Evolutionary conservation across 2,113 vertebrate genomes (phyloP).

Genomic region (Uria lomvia): DNA sequence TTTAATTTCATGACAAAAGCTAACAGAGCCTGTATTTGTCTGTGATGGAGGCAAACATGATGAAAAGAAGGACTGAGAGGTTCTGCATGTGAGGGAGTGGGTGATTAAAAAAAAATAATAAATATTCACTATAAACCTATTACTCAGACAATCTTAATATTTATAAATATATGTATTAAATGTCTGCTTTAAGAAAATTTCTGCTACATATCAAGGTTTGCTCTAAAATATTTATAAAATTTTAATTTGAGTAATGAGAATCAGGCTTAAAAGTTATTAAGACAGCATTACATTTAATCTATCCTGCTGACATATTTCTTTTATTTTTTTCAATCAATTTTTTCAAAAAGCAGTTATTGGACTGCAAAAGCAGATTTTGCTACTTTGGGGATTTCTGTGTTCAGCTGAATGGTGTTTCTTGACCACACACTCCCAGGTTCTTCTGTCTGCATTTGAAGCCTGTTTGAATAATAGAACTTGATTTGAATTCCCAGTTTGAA

Average conservation of each 20-base stretch:
- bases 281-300: neutral
- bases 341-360: neutral
- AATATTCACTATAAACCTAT: neutral
- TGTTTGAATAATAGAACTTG: neutral
- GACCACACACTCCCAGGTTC: neutral
- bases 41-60: neutral
- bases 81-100: neutral
- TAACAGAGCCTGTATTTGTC: neutral
- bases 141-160: neutral
- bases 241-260: neutral
- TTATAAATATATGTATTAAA: neutral
- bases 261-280: neutral
- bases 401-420: neutral
- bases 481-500: neutral
- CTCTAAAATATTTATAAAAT: neutral
- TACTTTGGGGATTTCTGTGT: neutral
- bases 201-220: neutral
- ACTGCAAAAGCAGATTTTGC: neutral
- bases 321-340: neutral
- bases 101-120: neutral
- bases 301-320: neutral
- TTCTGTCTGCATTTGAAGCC: neutral
- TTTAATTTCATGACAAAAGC: neutral
- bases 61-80: neutral
- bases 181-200: neutral